Evolutionary conservation across 2,888 invertebrate species (phyloP), one percentile per base, ranked within the genome.

Genomic region (Aleiodes leptofemur): DNA sequence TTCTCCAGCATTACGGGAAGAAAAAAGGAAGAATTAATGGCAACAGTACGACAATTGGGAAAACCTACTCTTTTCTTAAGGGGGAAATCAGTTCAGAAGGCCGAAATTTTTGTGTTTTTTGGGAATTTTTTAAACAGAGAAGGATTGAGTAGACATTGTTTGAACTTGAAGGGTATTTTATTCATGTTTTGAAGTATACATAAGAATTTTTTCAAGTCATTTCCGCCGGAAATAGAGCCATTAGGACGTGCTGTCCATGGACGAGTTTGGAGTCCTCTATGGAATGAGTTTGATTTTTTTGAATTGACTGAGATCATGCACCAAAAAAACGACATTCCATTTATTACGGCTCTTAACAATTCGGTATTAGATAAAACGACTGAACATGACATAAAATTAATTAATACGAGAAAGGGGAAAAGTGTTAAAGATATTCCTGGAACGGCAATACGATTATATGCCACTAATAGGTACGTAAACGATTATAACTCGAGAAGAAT

Each of bases 11-110:
- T 89, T 83, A 82, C 89, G 90, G 89, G 64, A 82, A 51, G 73
- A 82, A 73, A 85, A 1, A 88, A 88, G 82, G 84, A 82, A 80
- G 86, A 88, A 79, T 77, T 89, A 70, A 87, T 88, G 64, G 87
- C 88, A 23, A 89, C 88, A 86, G 89, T 89, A 23, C 66, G 88
- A 23, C 88, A 90, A 81, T 78, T 85, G 34, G 88, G 89, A 8
- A 81, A 79, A 77, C 89, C 88, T 74, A 88, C 88, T 81, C 81
- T 84, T 83, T 81, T 89, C 86, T n/a, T n/a, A n/a, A n/a, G n/a
- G n/a, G n/a, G n/a, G n/a, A n/a, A n/a, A n/a, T n/a, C n/a, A n/a
- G n/a, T n/a, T n/a, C n/a, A n/a, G n/a, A n/a, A n/a, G n/a, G n/a
- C n/a, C n/a, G n/a, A n/a, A n/a, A n/a, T n/a, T n/a, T n/a, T n/a